Percentiles rank a stretch among this genome's conserved stretches.
Conservation (phyloP, 2,888 invertebrate genomes). For the Oxystoma pomonae region DNA sequence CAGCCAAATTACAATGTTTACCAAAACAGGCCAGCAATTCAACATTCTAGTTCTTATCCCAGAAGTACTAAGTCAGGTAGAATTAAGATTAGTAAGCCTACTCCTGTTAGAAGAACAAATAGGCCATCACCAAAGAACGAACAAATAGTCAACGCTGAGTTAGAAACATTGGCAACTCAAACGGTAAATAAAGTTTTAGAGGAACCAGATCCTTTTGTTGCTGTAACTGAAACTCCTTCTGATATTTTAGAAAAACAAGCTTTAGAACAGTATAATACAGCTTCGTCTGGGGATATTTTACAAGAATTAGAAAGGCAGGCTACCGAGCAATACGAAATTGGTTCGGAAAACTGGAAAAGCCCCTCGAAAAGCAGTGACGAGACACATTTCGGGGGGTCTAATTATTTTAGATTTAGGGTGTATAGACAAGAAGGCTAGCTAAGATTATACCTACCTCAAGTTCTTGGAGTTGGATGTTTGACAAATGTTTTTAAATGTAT, state of each 20-base stretch:
- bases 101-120: not conserved
- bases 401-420: too few species aligned
- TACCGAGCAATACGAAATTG: slow-evolving; percentile 63
- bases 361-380: slow-evolving; percentile 29
- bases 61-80: not conserved
- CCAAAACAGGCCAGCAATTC: not conserved
- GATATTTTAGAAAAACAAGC: slow-evolving; percentile 60
- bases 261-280: slow-evolving; percentile 52
- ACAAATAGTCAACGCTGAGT: not conserved
- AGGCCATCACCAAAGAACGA: not conserved
- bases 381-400: slow-evolving; percentile 31
- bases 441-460: too few species aligned
- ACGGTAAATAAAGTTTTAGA: slow-evolving; percentile 25
- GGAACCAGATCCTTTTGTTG: slow-evolving; percentile 30
- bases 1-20: not conserved
- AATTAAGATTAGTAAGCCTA: not conserved
- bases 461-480: too few species aligned
- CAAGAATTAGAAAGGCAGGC: slow-evolving; percentile 63
- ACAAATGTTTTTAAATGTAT: too few species aligned
- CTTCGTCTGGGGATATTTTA: slow-evolving; percentile 53
- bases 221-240: slow-evolving; percentile 34
- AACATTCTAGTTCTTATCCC: not conserved
- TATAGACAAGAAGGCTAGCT: too few species aligned
- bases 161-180: not conserved
- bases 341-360: slow-evolving; percentile 37